Evolutionary conservation across 1,140 invertebrate genomes (phyloP).

Genomic region (Pachypeltis micranthus): DNA sequence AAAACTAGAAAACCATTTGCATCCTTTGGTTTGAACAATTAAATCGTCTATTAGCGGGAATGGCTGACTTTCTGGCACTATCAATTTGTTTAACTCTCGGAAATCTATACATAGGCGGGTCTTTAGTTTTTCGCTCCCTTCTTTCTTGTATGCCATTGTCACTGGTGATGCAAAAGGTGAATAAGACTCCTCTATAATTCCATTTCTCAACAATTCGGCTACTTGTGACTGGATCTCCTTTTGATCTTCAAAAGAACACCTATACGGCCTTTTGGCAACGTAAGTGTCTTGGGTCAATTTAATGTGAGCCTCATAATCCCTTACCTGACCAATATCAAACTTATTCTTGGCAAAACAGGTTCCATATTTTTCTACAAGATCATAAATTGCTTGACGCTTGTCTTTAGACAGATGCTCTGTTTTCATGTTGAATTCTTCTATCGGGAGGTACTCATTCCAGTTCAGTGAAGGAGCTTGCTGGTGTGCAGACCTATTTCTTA

Average conservation of each 20-base stretch:
- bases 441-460: conserved; percentile 23
- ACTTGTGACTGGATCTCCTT: conserved; percentile 33
- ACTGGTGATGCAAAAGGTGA: conserved; percentile 33
- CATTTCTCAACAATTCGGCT: conserved; percentile 29
- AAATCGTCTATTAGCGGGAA: conserved; percentile 33
- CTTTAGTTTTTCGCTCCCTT: conserved; percentile 33
- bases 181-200: conserved; percentile 32
- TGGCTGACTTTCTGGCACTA: conserved; percentile 33
- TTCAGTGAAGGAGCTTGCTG: not conserved
- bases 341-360: conserved; percentile 30
- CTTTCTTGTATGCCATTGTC: conserved; percentile 32
- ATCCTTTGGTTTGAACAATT: conserved; percentile 30
- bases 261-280: conserved; percentile 30
- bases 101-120: conserved; percentile 33
- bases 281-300: conserved; percentile 18
- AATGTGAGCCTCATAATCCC: conserved; percentile 28
- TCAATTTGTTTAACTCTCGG: conserved; percentile 32
- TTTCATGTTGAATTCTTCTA: conserved; percentile 27
- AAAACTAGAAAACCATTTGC: conserved; percentile 31
- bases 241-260: conserved; percentile 30
- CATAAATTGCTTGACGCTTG: conserved; percentile 30
- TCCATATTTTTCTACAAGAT: conserved; percentile 25
- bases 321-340: conserved; percentile 29
- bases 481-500: not conserved
- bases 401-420: conserved; percentile 32